Evolutionary conservation across 2,888 invertebrate genomes (phyloP), one percentile per base, ranked within the genome.

Genomic region (Aleiodes testaceus): DNA sequence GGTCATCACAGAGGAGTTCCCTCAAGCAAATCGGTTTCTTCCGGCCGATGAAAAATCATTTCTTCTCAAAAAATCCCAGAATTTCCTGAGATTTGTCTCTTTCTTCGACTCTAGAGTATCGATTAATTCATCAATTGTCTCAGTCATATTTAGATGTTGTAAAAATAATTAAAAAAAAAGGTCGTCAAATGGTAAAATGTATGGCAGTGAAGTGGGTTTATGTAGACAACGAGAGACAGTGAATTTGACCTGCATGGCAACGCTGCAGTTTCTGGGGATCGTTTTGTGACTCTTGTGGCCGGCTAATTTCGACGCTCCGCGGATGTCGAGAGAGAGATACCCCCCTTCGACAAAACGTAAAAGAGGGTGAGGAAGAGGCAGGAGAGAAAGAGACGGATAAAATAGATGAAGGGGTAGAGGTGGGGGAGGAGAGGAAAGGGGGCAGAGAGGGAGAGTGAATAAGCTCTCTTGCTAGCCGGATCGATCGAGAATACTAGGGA

Each of bases 401-500:
- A 61, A 52, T 45, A 61, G 44, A 63, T 50, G 14, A 42, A 61
- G 18, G 18, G 20, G 65, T 22, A 22, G 50, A 53, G 72, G 30
- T 9, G 30, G 50, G 22, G 63, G 20, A 61, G 53, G 65, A 66
- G 47, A 66, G 65, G 52, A 65, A 72, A 69, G 75, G 70, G 77
- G 74, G 69, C 68, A 72, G n/a, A 20, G 14, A 26, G 26, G 26
- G 26, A 11, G 69, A 66, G 69, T 69, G 67, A 66, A 70, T 70
- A 70, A 70, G 70, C 66, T 66, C 70, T 66, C 70, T 77, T 75
- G 77, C 74, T 73, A 77, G 70, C 74, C 72, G 75, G 70, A 70
- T 70, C 70, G 70, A 70, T 70, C 66, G 70, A 70, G 70, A 70
- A 70, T 59, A 50, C 70, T 70, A 65, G 70, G 55, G 65, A 70